Conservation (phyloP, 1,140 invertebrate species). For the Ephestia elutella region DNA sequence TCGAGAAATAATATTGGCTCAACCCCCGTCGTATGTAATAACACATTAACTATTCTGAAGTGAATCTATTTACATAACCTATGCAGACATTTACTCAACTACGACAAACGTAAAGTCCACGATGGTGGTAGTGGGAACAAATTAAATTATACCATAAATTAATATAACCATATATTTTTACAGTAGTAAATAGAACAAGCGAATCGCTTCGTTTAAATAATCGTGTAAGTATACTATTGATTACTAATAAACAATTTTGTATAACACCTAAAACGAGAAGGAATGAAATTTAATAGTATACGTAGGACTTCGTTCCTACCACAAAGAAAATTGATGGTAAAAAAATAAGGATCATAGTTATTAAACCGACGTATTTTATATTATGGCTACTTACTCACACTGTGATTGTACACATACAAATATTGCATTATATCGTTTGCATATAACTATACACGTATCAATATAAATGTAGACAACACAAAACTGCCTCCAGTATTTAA, state of each 20-base stretch:
- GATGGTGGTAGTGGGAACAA: conserved; percentile 33
- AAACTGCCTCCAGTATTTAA: background rate
- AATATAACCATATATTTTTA: conserved; percentile 23
- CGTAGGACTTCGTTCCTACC: background rate
- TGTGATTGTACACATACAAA: background rate
- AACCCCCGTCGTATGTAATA: background rate
- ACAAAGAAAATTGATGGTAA: background rate
- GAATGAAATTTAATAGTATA: conserved; percentile 48
- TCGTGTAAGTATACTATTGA: conserved; percentile 11
- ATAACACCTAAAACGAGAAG: conserved; percentile 56
- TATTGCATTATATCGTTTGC: background rate
- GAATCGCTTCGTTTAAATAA: conserved; percentile 19
- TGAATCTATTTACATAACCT: conserved; percentile 67
- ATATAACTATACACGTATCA: background rate
- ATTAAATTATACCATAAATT: conserved; percentile 32
- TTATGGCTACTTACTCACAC: conserved; percentile 15
- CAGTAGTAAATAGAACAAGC: conserved; percentile 17
- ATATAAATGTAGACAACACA: background rate
- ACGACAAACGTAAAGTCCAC: conserved; percentile 23
- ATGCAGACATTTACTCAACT: background rate
- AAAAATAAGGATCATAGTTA: background rate
- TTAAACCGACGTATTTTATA: background rate
- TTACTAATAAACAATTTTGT: conserved; percentile 20
- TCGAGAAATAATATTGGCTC: conserved; percentile 21
- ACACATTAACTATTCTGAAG: conserved; percentile 23